These are phyloP conservation scores for Erpobdella octoculata DNA, from an alignment of 2,888 invertebrate genomes.

Conservation along the genomic window DNA sequence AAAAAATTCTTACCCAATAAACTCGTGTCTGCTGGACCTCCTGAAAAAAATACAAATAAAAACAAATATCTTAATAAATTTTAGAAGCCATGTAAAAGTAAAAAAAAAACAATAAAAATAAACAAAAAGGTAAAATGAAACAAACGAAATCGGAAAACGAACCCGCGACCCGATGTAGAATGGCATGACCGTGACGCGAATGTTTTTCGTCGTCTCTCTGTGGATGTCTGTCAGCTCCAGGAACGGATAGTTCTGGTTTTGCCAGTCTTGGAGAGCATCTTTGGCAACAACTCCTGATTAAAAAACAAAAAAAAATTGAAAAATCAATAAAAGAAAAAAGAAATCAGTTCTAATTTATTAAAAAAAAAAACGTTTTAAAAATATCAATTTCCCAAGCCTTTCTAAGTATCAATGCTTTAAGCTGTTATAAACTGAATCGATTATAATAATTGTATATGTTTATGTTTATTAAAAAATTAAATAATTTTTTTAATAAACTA, in stretches of 20 bases:
- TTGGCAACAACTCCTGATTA: constrained; percentile 24
- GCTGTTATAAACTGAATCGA: too few species aligned
- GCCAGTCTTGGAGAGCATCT: constrained; percentile 61
- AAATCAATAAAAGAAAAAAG: neutral
- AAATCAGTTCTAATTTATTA: neutral
- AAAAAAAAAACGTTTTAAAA: neutral
- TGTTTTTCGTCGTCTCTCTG: constrained; percentile 89
- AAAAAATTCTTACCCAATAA: constrained; percentile 67
- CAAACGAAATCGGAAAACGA: constrained; percentile 16
- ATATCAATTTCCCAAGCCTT: too few species aligned
- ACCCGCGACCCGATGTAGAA: constrained; percentile 60
- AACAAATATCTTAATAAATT: neutral
- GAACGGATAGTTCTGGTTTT: constrained; percentile 95
- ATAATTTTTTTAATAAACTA: neutral
- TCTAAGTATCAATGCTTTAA: too few species aligned
- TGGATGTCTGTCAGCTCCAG: constrained; percentile 90
- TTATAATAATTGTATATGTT: too few species aligned
- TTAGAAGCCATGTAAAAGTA: neutral
- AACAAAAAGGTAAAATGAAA: neutral
- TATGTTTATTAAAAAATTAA: too few species aligned
- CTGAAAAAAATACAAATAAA: constrained; percentile 39
- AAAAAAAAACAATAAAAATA: neutral
- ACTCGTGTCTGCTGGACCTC: constrained; percentile 74
- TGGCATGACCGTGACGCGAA: constrained; percentile 93
- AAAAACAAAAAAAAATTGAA: neutral